Evolutionary conservation across 2,113 vertebrate species (phyloP).

Genomic region (Boleophthalmus pectinirostris): DNA sequence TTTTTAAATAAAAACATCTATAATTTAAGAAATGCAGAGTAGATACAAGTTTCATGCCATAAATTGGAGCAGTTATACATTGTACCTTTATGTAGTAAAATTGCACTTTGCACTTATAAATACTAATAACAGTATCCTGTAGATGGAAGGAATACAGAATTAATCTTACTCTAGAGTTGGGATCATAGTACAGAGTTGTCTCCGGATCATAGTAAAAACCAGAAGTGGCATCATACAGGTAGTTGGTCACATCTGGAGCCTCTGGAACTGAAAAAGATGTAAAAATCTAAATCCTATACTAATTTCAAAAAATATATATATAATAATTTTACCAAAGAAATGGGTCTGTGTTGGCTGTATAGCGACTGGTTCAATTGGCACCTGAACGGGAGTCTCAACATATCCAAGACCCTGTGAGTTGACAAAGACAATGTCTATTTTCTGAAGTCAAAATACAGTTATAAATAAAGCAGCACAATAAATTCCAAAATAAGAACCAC

Average conservation of each 20-base stretch:
- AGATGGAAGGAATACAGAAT: background rate
- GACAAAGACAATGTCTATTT: background rate
- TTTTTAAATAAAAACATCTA: too few relatives aligned
- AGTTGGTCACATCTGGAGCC: constrained; percentile 86
- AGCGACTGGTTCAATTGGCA: constrained; percentile 38
- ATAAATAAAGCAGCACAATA: too few relatives aligned
- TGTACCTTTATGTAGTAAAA: too few relatives aligned
- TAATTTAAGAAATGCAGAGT: too few relatives aligned
- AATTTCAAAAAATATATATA: too few relatives aligned
- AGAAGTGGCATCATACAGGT: constrained; percentile 92
- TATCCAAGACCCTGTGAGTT: constrained; percentile 48
- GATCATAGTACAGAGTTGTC: constrained; percentile 92
- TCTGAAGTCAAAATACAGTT: background rate
- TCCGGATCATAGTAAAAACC: constrained; percentile 96
- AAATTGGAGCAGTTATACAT: too few relatives aligned
- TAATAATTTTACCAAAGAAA: constrained; percentile 61
- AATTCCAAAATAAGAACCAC: too few relatives aligned
- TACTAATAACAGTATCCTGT: background rate
- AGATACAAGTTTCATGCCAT: too few relatives aligned
- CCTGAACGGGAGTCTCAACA: constrained; percentile 39
- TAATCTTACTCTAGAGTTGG: constrained; percentile 86
- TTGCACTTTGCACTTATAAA: too few relatives aligned
- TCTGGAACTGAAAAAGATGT: constrained; percentile 78
- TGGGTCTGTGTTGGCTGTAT: constrained; percentile 51
- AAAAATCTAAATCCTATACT: background rate